phyloP scores from a whole-genome alignment of 2,888 invertebrate genomes.

The Limenitis camilla region DNA sequence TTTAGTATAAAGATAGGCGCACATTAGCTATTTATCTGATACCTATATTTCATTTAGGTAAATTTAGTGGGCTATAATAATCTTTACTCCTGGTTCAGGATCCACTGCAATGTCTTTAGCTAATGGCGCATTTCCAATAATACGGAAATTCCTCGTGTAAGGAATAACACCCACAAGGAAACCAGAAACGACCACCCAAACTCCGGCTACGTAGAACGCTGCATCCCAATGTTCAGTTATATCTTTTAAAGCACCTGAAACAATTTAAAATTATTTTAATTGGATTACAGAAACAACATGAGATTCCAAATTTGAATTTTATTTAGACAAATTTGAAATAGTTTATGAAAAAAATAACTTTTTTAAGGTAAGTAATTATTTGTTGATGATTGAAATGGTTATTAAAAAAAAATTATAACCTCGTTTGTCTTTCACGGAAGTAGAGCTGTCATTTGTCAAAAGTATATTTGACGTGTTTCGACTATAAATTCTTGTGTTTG shows the following conservation, averaged over 20 bases:
- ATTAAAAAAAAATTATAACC: too few species aligned
- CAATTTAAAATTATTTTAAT: neutral
- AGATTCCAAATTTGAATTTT: too few species aligned
- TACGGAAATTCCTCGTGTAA: slow-evolving; percentile 77
- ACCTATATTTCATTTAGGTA: too few species aligned
- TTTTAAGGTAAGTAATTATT: too few species aligned
- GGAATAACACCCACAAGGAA: slow-evolving; percentile 79
- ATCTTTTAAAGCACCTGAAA: slow-evolving; percentile 71
- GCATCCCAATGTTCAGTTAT: slow-evolving; percentile 82
- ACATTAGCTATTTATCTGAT: too few species aligned
- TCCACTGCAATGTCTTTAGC: slow-evolving; percentile 62
- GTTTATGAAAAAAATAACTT: too few species aligned
- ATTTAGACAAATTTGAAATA: too few species aligned
- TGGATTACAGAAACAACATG: neutral
- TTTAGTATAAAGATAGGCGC: neutral
- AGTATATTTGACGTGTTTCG: too few species aligned
- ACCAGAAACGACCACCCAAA: slow-evolving; percentile 88
- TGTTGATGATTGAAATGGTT: too few species aligned
- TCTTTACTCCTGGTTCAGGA: slow-evolving; percentile 60
- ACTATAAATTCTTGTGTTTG: too few species aligned
- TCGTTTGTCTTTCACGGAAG: too few species aligned
- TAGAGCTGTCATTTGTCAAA: too few species aligned
- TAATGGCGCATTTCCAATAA: slow-evolving; percentile 67
- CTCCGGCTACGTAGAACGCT: slow-evolving; percentile 86
- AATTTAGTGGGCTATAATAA: slow-evolving; percentile 60